phyloP scores from a whole-genome alignment of 2,888 invertebrate genomes.

The Pristionchus mayeri region DNA sequence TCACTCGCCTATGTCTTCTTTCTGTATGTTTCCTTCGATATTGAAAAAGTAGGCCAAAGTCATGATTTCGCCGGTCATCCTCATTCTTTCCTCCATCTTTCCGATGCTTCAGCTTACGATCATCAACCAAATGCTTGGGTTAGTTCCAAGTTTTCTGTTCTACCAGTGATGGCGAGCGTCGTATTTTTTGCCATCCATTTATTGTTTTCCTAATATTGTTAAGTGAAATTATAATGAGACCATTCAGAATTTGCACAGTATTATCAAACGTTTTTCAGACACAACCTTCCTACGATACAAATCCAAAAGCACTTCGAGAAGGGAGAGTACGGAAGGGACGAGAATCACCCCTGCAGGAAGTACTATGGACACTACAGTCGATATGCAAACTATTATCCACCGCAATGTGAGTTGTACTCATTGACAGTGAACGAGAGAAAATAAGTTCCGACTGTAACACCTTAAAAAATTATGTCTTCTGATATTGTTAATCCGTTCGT shows the following conservation, averaged over 20 bases:
- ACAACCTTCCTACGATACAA: neutral
- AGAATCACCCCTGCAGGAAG: slow-evolving; percentile 6
- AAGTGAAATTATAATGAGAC: neutral
- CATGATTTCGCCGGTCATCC: neutral
- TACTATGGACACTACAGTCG: neutral
- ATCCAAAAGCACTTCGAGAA: neutral
- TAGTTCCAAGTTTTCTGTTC: neutral
- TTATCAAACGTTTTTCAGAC: too few species aligned
- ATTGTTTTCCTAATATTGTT: neutral
- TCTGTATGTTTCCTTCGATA: neutral
- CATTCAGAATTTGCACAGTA: too few species aligned
- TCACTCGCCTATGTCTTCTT: neutral
- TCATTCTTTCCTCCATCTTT: neutral
- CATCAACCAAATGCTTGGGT: neutral
- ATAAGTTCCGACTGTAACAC: neutral
- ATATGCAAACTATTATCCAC: neutral
- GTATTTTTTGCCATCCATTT: neutral
- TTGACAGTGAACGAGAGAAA: neutral
- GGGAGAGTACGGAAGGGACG: neutral
- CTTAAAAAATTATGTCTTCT: neutral
- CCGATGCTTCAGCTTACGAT: neutral
- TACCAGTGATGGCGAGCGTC: neutral
- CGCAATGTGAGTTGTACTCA: neutral
- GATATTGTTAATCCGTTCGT: neutral
- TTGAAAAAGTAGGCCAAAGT: too few species aligned